phyloP scores from a whole-genome alignment of 1,140 invertebrate genomes.

The Bicyclus anynana region DNA sequence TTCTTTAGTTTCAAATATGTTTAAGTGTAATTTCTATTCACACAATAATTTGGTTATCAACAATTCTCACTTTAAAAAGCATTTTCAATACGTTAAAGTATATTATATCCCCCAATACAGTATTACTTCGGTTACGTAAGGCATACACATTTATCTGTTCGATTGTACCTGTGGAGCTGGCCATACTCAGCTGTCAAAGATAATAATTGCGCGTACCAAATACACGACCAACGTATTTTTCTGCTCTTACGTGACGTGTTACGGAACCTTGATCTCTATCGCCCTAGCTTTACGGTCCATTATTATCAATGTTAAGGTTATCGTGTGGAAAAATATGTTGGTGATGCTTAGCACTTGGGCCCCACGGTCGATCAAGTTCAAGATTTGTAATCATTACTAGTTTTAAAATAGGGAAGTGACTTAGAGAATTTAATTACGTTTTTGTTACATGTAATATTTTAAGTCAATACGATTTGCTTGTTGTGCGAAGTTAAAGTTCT shows the following conservation, averaged over 20 bases:
- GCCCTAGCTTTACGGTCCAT: constrained; percentile 16
- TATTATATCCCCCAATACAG: neutral
- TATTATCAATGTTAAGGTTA: neutral
- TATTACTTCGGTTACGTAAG: constrained; percentile 20
- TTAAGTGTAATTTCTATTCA: too few relatives aligned
- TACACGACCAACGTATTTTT: constrained; percentile 47
- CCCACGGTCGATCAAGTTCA: constrained; percentile 60
- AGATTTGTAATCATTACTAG: constrained; percentile 62
- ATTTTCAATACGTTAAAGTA: too few relatives aligned
- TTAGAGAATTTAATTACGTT: constrained; percentile 47
- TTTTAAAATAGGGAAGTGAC: constrained; percentile 49
- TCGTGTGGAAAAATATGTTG: constrained; percentile 27
- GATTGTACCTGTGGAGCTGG: constrained; percentile 46
- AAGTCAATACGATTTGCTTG: neutral
- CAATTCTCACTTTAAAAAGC: too few relatives aligned
- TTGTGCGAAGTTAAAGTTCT: too few relatives aligned
- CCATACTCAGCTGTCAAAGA: constrained; percentile 68
- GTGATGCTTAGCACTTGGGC: constrained; percentile 49
- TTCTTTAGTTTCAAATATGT: too few relatives aligned
- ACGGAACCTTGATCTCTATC: constrained; percentile 35
- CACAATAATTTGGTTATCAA: too few relatives aligned
- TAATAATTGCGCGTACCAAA: constrained; percentile 72
- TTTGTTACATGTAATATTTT: constrained; percentile 18
- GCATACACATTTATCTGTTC: constrained; percentile 30
- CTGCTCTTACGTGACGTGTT: constrained; percentile 11